A percentile compares a stretch with the other conserved stretches of the same genome.
phyloP scores from a whole-genome alignment of 2,888 invertebrate species.

The Globia sparganii region DNA sequence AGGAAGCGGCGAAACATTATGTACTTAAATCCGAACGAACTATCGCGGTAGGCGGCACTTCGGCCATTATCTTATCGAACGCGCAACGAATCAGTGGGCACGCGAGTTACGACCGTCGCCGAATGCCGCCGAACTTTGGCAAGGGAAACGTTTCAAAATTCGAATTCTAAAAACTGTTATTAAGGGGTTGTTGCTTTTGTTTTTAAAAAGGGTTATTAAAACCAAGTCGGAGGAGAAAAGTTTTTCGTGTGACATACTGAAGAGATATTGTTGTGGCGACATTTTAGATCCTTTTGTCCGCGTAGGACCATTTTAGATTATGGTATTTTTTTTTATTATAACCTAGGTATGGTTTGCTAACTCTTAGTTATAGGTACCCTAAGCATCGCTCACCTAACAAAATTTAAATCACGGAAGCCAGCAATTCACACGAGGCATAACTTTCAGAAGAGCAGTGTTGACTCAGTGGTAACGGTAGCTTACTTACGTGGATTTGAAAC shows the following conservation, averaged over 20 bases:
- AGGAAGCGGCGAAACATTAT: slow-evolving; percentile 62
- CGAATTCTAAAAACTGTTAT: slow-evolving; percentile 75
- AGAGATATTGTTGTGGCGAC: background rate
- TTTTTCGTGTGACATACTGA: background rate
- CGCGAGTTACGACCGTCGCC: slow-evolving; percentile 80
- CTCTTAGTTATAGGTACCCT: too few species aligned
- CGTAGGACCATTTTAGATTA: background rate
- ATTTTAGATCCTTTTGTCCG: background rate
- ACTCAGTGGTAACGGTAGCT: too few species aligned
- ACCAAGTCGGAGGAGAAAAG: accelerated
- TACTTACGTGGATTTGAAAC: too few species aligned
- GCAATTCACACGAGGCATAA: too few species aligned
- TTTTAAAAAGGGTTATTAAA: background rate
- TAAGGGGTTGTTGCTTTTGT: slow-evolving; percentile 65
- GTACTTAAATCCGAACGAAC: slow-evolving; percentile 66
- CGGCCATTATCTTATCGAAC: slow-evolving; percentile 83
- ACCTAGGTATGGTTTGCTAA: too few species aligned
- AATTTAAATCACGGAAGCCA: too few species aligned
- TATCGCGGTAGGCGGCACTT: slow-evolving; percentile 70
- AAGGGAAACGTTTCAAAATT: slow-evolving; percentile 71
- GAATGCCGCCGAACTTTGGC: slow-evolving; percentile 73
- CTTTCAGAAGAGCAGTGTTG: too few species aligned
- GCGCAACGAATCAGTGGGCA: slow-evolving; percentile 87
- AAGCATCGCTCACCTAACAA: too few species aligned
- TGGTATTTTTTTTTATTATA: too few species aligned